Percentiles rank a stretch among this genome's conserved stretches.
phyloP scores from a whole-genome alignment of 1,140 invertebrate genomes.

The Andrena cerasifolii region DNA sequence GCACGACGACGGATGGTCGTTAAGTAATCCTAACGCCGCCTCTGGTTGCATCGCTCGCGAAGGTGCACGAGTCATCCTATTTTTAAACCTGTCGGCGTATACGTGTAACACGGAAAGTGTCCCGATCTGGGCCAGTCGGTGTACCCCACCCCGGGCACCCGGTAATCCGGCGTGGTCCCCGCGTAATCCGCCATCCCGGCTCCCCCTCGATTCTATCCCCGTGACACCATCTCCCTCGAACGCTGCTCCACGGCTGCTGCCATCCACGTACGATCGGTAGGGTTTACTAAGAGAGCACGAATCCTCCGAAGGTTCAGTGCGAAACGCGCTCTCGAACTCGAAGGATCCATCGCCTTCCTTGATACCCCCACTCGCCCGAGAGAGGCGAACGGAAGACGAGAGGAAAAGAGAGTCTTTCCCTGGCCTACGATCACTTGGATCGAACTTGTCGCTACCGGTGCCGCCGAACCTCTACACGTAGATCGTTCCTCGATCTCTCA shows the following conservation, averaged over 20 bases:
- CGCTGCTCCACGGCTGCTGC: slow-evolving; percentile 70
- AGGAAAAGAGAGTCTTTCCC: slow-evolving; percentile 35
- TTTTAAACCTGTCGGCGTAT: slow-evolving; percentile 30
- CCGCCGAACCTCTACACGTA: not conserved
- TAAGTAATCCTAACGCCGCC: not conserved
- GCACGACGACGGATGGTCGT: not conserved
- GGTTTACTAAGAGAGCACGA: slow-evolving; percentile 78
- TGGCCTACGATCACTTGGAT: not conserved
- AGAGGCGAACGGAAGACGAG: slow-evolving; percentile 8
- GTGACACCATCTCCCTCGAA: slow-evolving; percentile 56
- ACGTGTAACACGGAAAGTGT: slow-evolving; percentile 62
- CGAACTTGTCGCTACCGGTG: slow-evolving; percentile 8
- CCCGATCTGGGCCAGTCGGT: slow-evolving; percentile 61
- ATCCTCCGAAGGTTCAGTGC: slow-evolving; percentile 77
- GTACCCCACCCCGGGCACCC: slow-evolving; percentile 60
- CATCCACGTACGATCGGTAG: slow-evolving; percentile 71
- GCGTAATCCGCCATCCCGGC: slow-evolving; percentile 37
- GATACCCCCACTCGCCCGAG: slow-evolving; percentile 33
- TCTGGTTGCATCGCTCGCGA: slow-evolving; percentile 1
- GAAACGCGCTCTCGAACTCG: slow-evolving; percentile 76
- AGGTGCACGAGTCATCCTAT: slow-evolving; percentile 25
- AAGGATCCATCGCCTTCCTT: slow-evolving; percentile 67
- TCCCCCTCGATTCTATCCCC: slow-evolving; percentile 9
- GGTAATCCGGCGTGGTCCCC: slow-evolving; percentile 53
- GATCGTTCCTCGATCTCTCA: slow-evolving; percentile 34